Base-by-base conservation (phyloP, 2,797 vertebrate genomes). In the Alosa sapidissima region DNA sequence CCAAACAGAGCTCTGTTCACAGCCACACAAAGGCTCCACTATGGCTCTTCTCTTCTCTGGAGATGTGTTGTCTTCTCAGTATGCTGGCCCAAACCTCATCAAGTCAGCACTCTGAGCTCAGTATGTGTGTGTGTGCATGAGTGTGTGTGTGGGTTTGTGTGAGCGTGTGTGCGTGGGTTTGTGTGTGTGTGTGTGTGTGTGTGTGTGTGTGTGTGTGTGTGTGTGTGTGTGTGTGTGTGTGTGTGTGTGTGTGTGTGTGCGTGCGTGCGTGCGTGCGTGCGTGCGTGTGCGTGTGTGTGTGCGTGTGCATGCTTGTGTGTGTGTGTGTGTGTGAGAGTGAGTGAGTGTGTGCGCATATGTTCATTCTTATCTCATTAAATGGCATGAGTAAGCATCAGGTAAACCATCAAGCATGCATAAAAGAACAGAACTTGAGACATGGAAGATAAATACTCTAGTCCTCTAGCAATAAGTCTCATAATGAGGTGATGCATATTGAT, bases 11-110 rank as follows among this genome's bases (percentile, higher is more conserved):
- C 87, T 75, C 84, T 68, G 9, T 83, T 47, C 86, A 78, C 28
- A 60, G 85, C 65, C 86, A 90, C 90, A 91, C 58, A 84, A 86
- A 82, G 84, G 84, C 52, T 81, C 51, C 83, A 83, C 86, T 92
- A 89, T 91, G 86, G 45, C 21, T 10, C 81, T 51, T n/a, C n/a
- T n/a, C n/a, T n/a, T n/a, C n/a, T n/a, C n/a, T n/a, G 55, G 55
- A 19, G 19, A 81, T 21, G 78, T 54, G 75, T 81, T 85, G 86
- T 88, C 89, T 88, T 86, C 41, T 87, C 88, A 90, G 7, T 83
- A 84, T 88, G 85, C 89, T 89, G 87, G 85, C 90, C 89, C 81
- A 51, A 47, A 36, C 36, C 41, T 36, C 36, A 47, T 45, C 72
- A 47, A 47, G 33, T 2, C 68, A 75, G 41, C 41, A 47, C 36